A percentile compares a stretch with the other conserved stretches of the same genome.
These are phyloP conservation scores for Ashinkailepas kermadecensis DNA, from an alignment of 2,888 invertebrate genomes.

Conservation along the genomic window DNA sequence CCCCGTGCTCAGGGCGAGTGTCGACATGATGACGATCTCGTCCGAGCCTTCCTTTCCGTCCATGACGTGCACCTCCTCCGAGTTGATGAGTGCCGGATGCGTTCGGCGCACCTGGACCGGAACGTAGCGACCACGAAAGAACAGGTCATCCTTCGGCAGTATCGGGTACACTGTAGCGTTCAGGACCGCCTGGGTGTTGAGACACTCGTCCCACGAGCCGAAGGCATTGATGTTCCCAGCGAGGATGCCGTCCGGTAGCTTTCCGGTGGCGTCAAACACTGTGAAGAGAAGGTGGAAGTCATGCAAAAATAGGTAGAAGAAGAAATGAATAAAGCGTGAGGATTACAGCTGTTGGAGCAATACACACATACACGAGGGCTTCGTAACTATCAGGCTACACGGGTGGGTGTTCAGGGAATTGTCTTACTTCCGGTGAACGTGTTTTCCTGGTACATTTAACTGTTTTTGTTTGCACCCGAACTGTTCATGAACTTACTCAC, in stretches of 20 bases:
- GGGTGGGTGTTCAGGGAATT: no score
- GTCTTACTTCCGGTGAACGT: no score
- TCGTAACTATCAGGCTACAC: no score
- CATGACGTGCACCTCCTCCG: not conserved
- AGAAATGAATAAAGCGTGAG: no score
- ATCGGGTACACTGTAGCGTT: not conserved
- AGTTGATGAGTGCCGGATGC: not conserved
- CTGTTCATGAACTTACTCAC: no score
- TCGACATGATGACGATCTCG: not conserved
- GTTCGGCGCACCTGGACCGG: not conserved
- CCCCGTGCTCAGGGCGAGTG: not conserved
- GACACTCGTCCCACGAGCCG: slow-evolving; percentile 47
- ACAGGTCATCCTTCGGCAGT: not conserved
- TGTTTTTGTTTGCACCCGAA: no score
- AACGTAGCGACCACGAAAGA: not conserved
- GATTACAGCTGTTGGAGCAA: no score
- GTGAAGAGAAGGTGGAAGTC: not conserved
- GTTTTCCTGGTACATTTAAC: no score
- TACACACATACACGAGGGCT: no score
- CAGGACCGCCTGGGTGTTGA: slow-evolving; percentile 23
- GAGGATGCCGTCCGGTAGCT: slow-evolving; percentile 45
- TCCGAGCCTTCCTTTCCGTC: not conserved
- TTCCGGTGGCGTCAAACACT: slow-evolving; percentile 49
- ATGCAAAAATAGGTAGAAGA: no score
- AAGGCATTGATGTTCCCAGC: slow-evolving; percentile 44